Percentiles rank a stretch among this genome's conserved stretches.
Conservation (phyloP, 2,888 invertebrate genomes). For the Papilio demoleus region DNA sequence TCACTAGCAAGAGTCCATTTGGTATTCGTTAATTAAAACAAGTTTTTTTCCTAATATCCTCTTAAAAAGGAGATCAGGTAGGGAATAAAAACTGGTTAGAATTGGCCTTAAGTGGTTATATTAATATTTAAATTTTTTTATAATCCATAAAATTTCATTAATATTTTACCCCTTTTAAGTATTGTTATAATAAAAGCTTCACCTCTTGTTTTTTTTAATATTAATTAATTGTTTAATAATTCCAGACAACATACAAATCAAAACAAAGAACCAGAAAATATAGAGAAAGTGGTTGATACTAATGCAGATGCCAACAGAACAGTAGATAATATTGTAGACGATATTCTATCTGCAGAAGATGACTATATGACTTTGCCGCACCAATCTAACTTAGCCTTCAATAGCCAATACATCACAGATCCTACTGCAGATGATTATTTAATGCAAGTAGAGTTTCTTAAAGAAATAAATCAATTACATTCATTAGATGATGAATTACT, state of each 20-base stretch:
- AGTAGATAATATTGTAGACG: conserved; percentile 76
- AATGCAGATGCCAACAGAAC: conserved; percentile 57
- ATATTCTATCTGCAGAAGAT: conserved; percentile 75
- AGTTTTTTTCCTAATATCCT: too few species aligned
- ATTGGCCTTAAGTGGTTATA: too few species aligned
- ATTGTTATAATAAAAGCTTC: too few species aligned
- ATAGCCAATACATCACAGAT: conserved; percentile 56
- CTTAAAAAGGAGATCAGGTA: too few species aligned
- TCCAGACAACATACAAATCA: conserved; percentile 59
- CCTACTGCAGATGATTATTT: conserved; percentile 60
- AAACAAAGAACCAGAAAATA: conserved; percentile 50
- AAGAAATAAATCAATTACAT: conserved; percentile 76
- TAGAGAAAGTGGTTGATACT: conserved; percentile 49
- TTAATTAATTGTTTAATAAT: conserved; percentile 12
- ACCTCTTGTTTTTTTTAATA: neutral
- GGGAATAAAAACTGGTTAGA: too few species aligned
- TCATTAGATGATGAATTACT: conserved; percentile 73
- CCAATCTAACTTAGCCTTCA: conserved; percentile 56
- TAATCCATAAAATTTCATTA: too few species aligned
- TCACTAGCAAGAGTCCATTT: too few species aligned
- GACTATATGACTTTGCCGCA: conserved; percentile 71
- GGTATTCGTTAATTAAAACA: too few species aligned
- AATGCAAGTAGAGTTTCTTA: conserved; percentile 74
- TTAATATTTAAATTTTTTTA: too few species aligned
- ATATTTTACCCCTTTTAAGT: too few species aligned